Percentiles rank a stretch among this genome's conserved stretches.
phyloP scores from a whole-genome alignment of 30 jellyfish, hydroid and myxozoan species.

The Chrysaora quinquecirrha region DNA sequence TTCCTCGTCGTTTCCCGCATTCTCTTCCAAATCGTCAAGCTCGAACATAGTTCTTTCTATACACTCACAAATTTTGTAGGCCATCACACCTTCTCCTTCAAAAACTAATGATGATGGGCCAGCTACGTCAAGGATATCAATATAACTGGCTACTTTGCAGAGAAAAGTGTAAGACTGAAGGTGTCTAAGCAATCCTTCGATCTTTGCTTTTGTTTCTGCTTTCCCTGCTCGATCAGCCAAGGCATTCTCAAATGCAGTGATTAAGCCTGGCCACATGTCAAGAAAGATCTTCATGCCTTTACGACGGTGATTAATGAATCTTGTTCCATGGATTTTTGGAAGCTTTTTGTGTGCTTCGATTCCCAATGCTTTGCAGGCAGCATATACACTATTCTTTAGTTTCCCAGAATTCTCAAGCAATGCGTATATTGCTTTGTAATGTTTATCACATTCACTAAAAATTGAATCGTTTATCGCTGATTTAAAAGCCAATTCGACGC shows the following conservation, averaged over 20 bases:
- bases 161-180: slow-evolving; percentile 49
- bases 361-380: slow-evolving; percentile 48
- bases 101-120: slow-evolving; percentile 66
- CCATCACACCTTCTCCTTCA: slow-evolving; percentile 59
- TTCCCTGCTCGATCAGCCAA: slow-evolving; percentile 56
- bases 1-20: slow-evolving; percentile 62
- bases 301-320: too few species aligned
- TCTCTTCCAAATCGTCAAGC: slow-evolving; percentile 14
- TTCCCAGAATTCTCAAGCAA: slow-evolving; percentile 46
- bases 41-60: slow-evolving; percentile 57
- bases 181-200: slow-evolving; percentile 48
- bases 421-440: slow-evolving; percentile 3
- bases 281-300: too few species aligned
- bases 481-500: slow-evolving; percentile 32
- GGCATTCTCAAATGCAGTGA: slow-evolving; percentile 50
- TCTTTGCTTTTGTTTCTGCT: slow-evolving; percentile 65
- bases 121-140: slow-evolving; percentile 54
- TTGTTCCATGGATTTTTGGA: too few species aligned
- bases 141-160: slow-evolving; percentile 54
- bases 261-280: too few species aligned
- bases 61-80: slow-evolving; percentile 40
- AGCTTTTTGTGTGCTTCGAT: slow-evolving; percentile 24
- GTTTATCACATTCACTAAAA: background rate
- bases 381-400: slow-evolving; percentile 9
- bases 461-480: background rate